A percentile compares a stretch with the other conserved stretches of the same genome.
phyloP scores from a whole-genome alignment of 2,113 vertebrate species.

The Eidolon helvum region DNA sequence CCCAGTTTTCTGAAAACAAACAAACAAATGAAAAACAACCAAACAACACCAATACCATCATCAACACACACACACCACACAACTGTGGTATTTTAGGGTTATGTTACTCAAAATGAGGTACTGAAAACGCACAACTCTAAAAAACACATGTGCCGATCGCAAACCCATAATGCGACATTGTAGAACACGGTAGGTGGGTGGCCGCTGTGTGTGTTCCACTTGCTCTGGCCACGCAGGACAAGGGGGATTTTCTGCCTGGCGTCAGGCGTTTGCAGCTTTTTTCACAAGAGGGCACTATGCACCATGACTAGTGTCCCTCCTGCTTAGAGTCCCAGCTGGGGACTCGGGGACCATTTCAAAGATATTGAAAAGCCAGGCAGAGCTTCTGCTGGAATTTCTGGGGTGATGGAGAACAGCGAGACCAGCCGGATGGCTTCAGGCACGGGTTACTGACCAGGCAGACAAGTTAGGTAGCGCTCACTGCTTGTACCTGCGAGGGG shows the following conservation, averaged over 20 bases:
- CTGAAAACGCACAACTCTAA: background rate
- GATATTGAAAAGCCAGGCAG: background rate
- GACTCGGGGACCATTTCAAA: background rate
- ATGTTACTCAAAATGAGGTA: background rate
- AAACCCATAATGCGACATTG: background rate
- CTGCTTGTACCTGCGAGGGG: rapidly evolving
- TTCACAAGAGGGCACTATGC: constrained; percentile 79
- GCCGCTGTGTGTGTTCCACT: too few species aligned
- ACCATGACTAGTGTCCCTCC: background rate
- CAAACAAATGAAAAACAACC: background rate
- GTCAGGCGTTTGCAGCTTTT: background rate
- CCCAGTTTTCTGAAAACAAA: background rate
- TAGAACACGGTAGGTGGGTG: rapidly evolving
- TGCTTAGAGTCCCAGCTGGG: background rate
- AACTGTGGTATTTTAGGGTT: background rate
- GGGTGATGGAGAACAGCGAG: background rate
- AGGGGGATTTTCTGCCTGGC: background rate
- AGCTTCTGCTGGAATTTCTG: background rate
- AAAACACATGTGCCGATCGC: background rate
- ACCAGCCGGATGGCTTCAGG: background rate
- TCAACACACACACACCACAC: background rate
- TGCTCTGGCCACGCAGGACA: background rate
- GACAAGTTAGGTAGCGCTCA: rapidly evolving
- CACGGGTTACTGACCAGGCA: background rate
- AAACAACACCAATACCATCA: background rate